Conservation (phyloP, 92 coral and sea anemone genomes). For the Zoanthus sociatus region DNA sequence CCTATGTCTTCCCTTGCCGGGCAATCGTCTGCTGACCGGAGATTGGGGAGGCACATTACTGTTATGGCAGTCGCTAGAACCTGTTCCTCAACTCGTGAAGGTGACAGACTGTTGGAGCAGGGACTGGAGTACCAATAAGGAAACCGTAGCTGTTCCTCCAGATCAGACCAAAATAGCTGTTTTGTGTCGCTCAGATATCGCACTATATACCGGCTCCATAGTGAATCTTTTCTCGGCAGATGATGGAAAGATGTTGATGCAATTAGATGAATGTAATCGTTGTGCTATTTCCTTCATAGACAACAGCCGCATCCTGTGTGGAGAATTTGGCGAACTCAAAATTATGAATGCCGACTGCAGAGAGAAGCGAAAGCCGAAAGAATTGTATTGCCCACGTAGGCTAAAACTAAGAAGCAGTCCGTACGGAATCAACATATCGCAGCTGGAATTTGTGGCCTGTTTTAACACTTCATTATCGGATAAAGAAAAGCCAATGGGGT, state of each 20-base stretch:
- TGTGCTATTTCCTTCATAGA: constrained; percentile 32
- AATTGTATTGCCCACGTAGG: constrained; percentile 21
- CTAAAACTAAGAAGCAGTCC: constrained; percentile 3
- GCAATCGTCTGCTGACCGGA: constrained; percentile 31
- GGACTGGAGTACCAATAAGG: neutral
- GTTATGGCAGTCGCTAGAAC: constrained; percentile 24
- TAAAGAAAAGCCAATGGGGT: constrained; percentile 11
- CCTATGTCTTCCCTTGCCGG: constrained; percentile 10
- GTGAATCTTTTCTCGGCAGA: constrained; percentile 28
- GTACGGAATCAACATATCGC: neutral
- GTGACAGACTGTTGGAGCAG: constrained; percentile 29
- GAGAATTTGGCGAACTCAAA: constrained; percentile 5
- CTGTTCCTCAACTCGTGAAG: neutral
- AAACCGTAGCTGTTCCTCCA: constrained; percentile 11
- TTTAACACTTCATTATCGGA: neutral
- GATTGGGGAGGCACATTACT: constrained; percentile 37
- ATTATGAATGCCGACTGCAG: neutral
- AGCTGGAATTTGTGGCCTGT: constrained; percentile 20
- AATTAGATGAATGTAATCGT: constrained; percentile 10
- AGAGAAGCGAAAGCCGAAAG: neutral
- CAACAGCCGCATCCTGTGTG: neutral
- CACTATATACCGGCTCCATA: neutral
- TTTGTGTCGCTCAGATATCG: neutral
- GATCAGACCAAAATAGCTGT: neutral
- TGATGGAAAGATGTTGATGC: constrained; percentile 36